Evolutionary conservation across 2,113 vertebrate species (phyloP), one percentile per base, ranked within the genome.

Genomic region (Falco punctatus): DNA sequence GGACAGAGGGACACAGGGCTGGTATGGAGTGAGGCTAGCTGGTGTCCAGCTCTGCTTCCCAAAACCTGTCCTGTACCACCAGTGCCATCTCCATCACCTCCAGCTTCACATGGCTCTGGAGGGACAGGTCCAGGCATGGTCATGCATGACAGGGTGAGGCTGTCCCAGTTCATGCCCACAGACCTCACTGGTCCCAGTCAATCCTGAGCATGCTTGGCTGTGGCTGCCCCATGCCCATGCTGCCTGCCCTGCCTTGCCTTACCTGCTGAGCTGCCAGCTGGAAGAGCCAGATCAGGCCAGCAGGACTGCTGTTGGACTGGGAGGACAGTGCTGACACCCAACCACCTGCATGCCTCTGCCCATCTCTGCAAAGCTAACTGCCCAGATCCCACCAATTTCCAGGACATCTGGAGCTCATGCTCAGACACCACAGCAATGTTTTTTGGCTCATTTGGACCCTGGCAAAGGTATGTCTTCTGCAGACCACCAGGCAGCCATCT

Each of bases 361-460:
- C 2, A 0, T 15, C 33, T 4, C 3, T 69, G 55, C 0, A 1
- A n/a, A 73, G 59, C 46, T 23, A 35, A 81, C 33, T 2, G 1
- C 32, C 11, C 35, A 22, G 27, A 9, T 61, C 33, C 24, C 62
- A 40, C 35, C 0, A 0, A 48, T 59, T 67, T 19, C 28, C 40
- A 54, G 32, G 15, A 11, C 1, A 1, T 5, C 19, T 66, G 57
- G 24, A 46, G 51, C 46, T 73, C 9, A 0, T 3, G 33, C 46
- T 78, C 28, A 30, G 32, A 35, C 35, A 61, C 28, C 28, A 64
- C 5, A 0, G 10, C 4, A 5, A 62, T 0, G 2, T 1, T 48
- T 42, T 32, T 21, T 38, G 48, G 21, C 44, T 58, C 26, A 0
- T 42, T 40, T n/a, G 23, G 65, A 12, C 0, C 0, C 57, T n/a